Base-by-base conservation (phyloP, 2,888 invertebrate genomes). In the Nyleta sp. region DNA sequence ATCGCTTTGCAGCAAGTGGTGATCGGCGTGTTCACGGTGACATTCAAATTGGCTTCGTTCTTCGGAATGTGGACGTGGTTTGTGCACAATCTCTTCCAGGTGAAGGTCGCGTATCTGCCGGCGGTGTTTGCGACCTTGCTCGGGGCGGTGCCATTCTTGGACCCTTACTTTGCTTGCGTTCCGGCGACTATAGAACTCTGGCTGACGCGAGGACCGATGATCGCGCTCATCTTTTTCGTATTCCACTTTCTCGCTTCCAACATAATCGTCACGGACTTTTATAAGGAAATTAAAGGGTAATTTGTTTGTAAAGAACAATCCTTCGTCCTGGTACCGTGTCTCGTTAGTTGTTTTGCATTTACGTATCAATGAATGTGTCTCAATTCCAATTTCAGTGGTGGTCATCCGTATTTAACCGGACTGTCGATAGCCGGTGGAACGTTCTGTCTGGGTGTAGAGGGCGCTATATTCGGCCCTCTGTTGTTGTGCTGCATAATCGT, bases 21-120 rank as follows among this genome's bases (percentile, higher is more conserved):
- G 64, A 98, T 97, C 84, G 97, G 98, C 84, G 99, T 99, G 11
- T 97, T 99, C 89, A 94, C 96, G 74, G 98, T 99, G 0, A 98
- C 99, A 2, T 95, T 98, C 85, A 99, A 99, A 92, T 97, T 99
- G 94, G 97, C 98, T 0, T 92, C 96, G 0, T 99, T 99, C 92
- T 99, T 99, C 89, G 99, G 99, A 0, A 92, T 99, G 80, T 99
- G 99, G 95, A 99, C 99, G 0, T 99, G 99, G 98, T 94, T 99
- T 78, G 96, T 98, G 59, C 99, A 99, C 91, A 97, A 97, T 81
- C 92, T 99, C 10, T 99, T 99, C 89, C 96, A 96, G 70, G 96
- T 96, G 2, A 97, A 97, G 91, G 96, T 99, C 76, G 97, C 99
- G 33, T 99, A 98, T 91, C 93, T 99, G 81, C 99, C 99, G 0